Base-by-base conservation (phyloP, 2,888 invertebrate genomes). In the Eupithecia insigniata region DNA sequence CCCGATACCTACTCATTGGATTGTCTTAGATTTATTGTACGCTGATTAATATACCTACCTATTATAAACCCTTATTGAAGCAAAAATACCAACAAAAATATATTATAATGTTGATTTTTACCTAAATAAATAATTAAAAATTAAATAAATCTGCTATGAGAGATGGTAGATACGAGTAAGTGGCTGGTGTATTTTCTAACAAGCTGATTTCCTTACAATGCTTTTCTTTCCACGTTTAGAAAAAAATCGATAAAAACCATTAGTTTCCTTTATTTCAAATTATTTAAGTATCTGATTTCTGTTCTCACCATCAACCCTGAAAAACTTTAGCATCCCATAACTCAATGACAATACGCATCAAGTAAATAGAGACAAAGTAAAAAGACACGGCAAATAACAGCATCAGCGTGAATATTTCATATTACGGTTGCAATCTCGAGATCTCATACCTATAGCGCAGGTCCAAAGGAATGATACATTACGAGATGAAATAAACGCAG, bases 401-500 rank as follows among this genome's bases (percentile, higher is more conserved):
- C 51, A n/a, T 55, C 61, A 62, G 18, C 18, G 28, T 70, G 69
- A 69, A 72, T 72, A 69, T 73, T 73, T 73, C 60, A 73, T 70
- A 43, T 43, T 46, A 65, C 66, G 70, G 66, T 30, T 71, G 71
- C 74, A 74, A 74, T 74, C 74, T 71, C 60, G 22, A 65, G 70
- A 68, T 67, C 64, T 71, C 69, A 64, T 51, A 51, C 46, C 22
- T 51, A 51, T 71, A 67, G 32, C 68, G 71, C 69, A 76, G 74
- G 65, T 72, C 73, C 75, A 68, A 75, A 64, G 60, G 71, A 67
- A 72, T 73, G 69, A 66, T 74, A 76, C 79, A 76, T 76, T 71
- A 78, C 74, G 74, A 71, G 69, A 69, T 73, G 76, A 68, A 76
- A 76, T 76, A 78, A 76, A 76, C 76, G 73, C 78, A 76, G 71